Conservation (phyloP, 2,797 vertebrate genomes). For the Myotis vivesi region DNA sequence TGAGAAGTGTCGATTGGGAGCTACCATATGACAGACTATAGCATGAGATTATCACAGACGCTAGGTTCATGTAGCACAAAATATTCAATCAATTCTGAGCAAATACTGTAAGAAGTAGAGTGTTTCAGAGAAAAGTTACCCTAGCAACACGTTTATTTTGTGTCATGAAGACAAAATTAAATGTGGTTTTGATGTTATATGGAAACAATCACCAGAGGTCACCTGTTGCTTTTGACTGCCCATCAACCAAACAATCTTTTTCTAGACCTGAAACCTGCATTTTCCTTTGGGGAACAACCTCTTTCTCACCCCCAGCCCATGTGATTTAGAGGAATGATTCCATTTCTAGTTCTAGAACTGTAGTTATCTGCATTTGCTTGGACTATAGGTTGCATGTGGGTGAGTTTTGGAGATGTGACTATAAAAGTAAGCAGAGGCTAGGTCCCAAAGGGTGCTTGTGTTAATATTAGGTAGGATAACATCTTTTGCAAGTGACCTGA, state of each 20-base stretch:
- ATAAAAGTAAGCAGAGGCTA: not conserved
- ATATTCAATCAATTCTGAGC: not conserved
- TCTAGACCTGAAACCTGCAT: not conserved
- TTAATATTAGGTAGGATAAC: not conserved
- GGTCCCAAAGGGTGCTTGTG: not conserved
- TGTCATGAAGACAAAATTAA: conserved; percentile 13
- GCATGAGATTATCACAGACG: not conserved
- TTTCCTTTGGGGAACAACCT: not conserved
- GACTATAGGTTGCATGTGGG: not conserved
- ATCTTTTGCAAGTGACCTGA: not conserved
- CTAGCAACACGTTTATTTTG: not conserved
- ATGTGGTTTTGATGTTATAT: conserved; percentile 4
- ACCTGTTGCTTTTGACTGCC: not conserved
- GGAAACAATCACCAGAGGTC: not conserved
- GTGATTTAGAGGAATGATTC: not conserved
- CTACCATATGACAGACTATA: not conserved
- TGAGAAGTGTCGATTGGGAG: not conserved
- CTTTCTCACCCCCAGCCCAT: not conserved
- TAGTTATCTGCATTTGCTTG: not conserved
- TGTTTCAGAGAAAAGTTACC: not conserved
- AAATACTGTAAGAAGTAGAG: not conserved
- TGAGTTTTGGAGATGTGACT: not conserved
- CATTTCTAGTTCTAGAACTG: not conserved
- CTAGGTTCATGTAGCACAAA: not conserved
- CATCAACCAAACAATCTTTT: not conserved